Evolutionary conservation across 1,140 invertebrate species (phyloP).

Genomic region (Hycleus cichorii): DNA sequence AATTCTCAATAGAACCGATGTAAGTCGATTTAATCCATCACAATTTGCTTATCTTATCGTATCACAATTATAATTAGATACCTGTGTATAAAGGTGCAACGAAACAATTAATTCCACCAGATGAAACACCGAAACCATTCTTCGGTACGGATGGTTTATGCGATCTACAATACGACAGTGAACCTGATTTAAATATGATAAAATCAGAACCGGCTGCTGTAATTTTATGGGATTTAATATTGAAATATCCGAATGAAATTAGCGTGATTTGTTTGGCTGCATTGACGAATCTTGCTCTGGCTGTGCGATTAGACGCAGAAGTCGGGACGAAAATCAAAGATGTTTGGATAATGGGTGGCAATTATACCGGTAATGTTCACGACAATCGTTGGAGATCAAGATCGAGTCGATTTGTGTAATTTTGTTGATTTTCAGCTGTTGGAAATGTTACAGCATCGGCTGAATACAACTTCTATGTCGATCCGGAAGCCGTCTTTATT

Average conservation of each 20-base stretch:
- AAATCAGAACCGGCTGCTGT: slow-evolving; percentile 15
- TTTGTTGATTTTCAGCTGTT: slow-evolving; percentile 28
- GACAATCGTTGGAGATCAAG: neutral
- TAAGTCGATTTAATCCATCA: slow-evolving; percentile 35
- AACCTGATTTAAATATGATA: slow-evolving; percentile 26
- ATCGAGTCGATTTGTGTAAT: neutral
- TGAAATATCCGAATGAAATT: slow-evolving; percentile 42
- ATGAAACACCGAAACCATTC: slow-evolving; percentile 33
- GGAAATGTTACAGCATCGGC: slow-evolving; percentile 61
- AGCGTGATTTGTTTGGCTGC: slow-evolving; percentile 62
- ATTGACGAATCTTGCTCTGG: slow-evolving; percentile 68
- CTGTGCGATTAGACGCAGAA: slow-evolving; percentile 57
- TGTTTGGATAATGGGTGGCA: slow-evolving; percentile 71
- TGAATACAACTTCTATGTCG: slow-evolving; percentile 73
- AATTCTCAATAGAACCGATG: slow-evolving; percentile 43
- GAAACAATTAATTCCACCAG: slow-evolving; percentile 43
- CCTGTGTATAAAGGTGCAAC: slow-evolving; percentile 56
- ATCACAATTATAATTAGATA: slow-evolving; percentile 45
- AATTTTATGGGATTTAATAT: slow-evolving; percentile 22
- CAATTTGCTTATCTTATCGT: neutral
- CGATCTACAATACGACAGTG: slow-evolving; percentile 37
- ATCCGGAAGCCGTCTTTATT: slow-evolving; percentile 72
- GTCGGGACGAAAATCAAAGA: slow-evolving; percentile 55
- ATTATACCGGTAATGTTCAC: slow-evolving; percentile 50
- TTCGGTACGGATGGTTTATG: slow-evolving; percentile 63